Conservation (phyloP, 1,140 invertebrate genomes). For the Caenorhabditis elegans region DNA sequence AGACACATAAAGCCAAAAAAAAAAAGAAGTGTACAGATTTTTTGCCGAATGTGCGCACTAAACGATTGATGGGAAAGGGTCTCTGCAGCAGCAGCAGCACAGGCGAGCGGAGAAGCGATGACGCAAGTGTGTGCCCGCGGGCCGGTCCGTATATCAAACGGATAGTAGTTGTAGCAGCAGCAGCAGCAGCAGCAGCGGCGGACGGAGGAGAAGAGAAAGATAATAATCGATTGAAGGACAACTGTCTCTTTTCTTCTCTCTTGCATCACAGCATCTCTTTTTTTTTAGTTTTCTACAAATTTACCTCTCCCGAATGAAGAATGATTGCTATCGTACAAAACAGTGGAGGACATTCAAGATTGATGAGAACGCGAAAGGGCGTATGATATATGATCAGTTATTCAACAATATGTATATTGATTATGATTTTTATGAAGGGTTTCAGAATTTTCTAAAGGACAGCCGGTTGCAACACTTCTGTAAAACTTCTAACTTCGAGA, state of each 20-base stretch:
- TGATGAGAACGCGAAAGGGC: constrained; percentile 7
- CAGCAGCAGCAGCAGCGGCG: too few relatives aligned
- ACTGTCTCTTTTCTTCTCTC: neutral
- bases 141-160: constrained; percentile 28
- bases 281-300: constrained; percentile 21
- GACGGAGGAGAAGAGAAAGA: neutral
- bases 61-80: constrained; percentile 7
- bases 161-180: neutral
- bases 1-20: too few relatives aligned
- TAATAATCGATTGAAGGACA: constrained; percentile 31
- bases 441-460: too few relatives aligned
- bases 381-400: too few relatives aligned
- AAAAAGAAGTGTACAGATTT: too few relatives aligned
- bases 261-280: too few relatives aligned
- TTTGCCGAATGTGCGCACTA: too few relatives aligned
- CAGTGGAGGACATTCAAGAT: constrained; percentile 12
- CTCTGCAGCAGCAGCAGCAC: neutral
- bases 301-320: neutral
- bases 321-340: constrained; percentile 20
- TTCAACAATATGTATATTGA: too few relatives aligned
- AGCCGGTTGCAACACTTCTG: too few relatives aligned
- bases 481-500: too few relatives aligned
- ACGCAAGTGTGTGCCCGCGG: neutral
- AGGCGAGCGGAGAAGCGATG: neutral
- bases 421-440: too few relatives aligned